A percentile compares a stretch with the other conserved stretches of the same genome.
Evolutionary conservation across 92 coral and sea anemone genomes (phyloP).

Genomic region (Actinernus sp.): DNA sequence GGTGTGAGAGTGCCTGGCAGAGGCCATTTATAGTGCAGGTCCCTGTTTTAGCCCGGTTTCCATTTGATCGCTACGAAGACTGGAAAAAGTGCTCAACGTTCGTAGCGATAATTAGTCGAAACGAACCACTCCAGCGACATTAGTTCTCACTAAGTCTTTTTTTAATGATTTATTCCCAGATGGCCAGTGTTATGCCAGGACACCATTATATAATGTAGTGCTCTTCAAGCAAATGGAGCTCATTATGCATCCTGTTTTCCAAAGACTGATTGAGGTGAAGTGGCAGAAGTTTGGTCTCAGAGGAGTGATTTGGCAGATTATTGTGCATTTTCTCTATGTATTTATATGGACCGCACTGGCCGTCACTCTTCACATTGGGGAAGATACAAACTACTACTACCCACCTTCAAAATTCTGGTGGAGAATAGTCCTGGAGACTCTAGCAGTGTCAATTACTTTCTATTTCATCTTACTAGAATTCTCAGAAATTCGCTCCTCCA

Average conservation of each 20-base stretch:
- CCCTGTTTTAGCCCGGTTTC: too few species aligned
- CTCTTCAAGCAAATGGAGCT: constrained; percentile 94
- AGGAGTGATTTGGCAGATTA: constrained; percentile 75
- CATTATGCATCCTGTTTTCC: constrained; percentile 98
- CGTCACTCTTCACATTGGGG: constrained; percentile 80
- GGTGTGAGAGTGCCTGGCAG: too few species aligned
- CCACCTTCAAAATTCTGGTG: constrained; percentile 91
- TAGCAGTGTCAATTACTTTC: constrained; percentile 79
- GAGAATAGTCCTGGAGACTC: constrained; percentile 89
- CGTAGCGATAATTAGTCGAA: too few species aligned
- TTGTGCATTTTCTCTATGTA: constrained; percentile 80
- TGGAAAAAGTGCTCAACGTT: too few species aligned
- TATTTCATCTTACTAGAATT: constrained; percentile 87
- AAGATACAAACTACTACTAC: constrained; percentile 65
- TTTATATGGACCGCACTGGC: constrained; percentile 89
- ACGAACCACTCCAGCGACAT: too few species aligned
- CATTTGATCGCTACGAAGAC: too few species aligned
- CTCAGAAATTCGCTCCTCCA: constrained; percentile 80
- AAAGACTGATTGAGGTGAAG: constrained; percentile 90
- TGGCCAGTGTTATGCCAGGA: constrained; percentile 52
- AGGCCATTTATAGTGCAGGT: too few species aligned
- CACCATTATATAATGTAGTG: constrained; percentile 88
- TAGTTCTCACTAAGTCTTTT: not conserved
- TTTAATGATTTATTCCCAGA: not conserved
- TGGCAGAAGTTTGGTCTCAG: constrained; percentile 92